Evolutionary conservation across 2,888 invertebrate genomes (phyloP).

Genomic region (Aquatica leii): DNA sequence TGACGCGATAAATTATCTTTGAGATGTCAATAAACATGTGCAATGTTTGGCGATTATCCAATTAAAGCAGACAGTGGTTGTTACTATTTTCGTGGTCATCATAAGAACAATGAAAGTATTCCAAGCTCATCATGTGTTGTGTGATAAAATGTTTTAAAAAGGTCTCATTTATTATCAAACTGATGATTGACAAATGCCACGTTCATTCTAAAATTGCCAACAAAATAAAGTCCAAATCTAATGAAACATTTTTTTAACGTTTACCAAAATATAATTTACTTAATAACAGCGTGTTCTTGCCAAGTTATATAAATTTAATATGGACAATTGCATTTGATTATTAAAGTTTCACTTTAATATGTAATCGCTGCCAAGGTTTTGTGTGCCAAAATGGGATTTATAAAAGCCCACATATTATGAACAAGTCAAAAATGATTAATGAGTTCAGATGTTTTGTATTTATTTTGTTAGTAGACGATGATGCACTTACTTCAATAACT

Average conservation of each 20-base stretch:
- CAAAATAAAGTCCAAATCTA: background rate
- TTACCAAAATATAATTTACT: background rate
- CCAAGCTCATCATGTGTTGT: background rate
- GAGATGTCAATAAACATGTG: too few relatives aligned
- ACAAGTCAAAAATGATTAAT: conserved; percentile 12
- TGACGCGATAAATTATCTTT: too few relatives aligned
- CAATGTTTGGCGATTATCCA: conserved; percentile 4
- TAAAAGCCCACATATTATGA: background rate
- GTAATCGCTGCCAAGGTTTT: background rate
- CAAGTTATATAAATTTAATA: background rate
- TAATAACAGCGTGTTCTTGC: too few relatives aligned
- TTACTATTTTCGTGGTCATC: conserved; percentile 5
- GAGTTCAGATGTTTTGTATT: background rate
- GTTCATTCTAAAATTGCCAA: background rate
- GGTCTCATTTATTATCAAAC: background rate
- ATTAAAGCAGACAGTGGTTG: conserved; percentile 5
- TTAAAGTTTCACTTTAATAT: background rate
- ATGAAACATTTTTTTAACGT: background rate
- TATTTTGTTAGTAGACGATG: too few relatives aligned
- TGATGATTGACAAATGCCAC: background rate
- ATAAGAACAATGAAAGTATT: conserved; percentile 3
- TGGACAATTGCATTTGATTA: conserved; percentile 2
- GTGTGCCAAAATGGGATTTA: conserved; percentile 7
- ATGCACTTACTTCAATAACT: too few relatives aligned
- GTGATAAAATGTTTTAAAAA: background rate